Base-by-base conservation (phyloP, 2,113 vertebrate genomes). In the Mormoops blainvillei region DNA sequence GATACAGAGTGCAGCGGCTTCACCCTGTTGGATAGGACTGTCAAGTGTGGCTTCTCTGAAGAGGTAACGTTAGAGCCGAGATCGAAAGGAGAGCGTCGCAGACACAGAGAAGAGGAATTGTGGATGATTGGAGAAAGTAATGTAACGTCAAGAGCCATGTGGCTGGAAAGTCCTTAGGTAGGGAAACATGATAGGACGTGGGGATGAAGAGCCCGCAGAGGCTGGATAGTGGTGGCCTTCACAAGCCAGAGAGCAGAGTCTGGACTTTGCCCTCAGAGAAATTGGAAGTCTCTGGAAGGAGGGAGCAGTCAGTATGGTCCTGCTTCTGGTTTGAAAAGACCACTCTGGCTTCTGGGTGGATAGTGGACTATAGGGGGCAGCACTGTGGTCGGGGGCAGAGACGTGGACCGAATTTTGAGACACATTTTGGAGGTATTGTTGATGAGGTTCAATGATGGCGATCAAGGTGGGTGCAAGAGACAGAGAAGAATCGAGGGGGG, bases 211-310 rank as follows among this genome's bases (percentile, higher is more conserved):
- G 45, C 31, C 43, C 7, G 5, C 22, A 48, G 45, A 77, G 48
- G 67, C 41, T 0, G 4, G 63, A 9, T 43, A 14, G 2, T 18
- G 2, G 13, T 4, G 36, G 10, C 15, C 65, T 14, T 63, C 54
- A 14, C 2, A 14, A 33, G 24, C 20, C 68, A 24, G 4, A 22
- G 12, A 43, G 65, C 82, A 65, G 45, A 71, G 26, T n/a, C 33
- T 83, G 43, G 28, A 4, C 56, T 84, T 68, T 70, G 58, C 67
- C 26, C 16, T 22, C n/a, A 56, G 28, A 48, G 41, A 15, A 31
- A 61, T 61, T 33, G 28, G 33, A 85, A 48, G 45, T 87, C 68
- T 84, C 5, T 20, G 19, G 11, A 38, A 10, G 48, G 15, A 36
- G 45, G 14, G 0, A 28, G 13, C 12, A 22, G 2, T 28, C 58